These are phyloP conservation scores for Microcebus tavaratra DNA, from an alignment of 2,113 vertebrate genomes.

Conservation along the genomic window DNA sequence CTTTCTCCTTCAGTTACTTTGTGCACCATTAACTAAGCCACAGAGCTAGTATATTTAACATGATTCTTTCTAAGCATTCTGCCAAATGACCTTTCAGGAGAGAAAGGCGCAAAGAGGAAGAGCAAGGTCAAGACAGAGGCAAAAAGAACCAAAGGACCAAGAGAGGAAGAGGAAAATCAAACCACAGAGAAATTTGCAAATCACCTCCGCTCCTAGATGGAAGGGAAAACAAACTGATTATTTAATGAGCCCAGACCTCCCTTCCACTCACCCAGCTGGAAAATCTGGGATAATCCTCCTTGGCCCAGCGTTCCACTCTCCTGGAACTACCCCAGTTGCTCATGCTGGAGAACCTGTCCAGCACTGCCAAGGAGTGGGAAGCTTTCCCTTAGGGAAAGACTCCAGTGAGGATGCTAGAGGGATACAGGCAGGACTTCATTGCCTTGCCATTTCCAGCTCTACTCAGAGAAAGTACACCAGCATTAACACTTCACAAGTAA, in stretches of 20 bases:
- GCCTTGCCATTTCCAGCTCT: background rate
- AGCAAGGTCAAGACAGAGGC: background rate
- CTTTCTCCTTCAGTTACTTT: background rate
- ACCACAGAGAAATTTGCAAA: background rate
- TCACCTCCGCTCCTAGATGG: background rate
- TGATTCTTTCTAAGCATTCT: constrained; percentile 2
- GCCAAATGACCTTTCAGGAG: constrained; percentile 23
- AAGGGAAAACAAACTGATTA: background rate
- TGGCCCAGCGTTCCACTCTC: background rate
- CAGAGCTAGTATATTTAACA: background rate
- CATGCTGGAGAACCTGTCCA: background rate
- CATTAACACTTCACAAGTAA: background rate
- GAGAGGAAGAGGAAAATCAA: background rate
- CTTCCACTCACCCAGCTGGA: background rate
- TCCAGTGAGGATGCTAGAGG: background rate
- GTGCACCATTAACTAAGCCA: background rate
- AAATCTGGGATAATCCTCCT: background rate
- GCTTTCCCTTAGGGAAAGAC: background rate
- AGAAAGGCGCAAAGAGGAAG: background rate
- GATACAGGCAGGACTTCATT: background rate
- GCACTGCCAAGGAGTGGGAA: background rate
- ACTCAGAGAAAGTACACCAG: background rate
- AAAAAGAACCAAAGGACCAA: background rate
- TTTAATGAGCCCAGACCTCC: constrained; percentile 13
- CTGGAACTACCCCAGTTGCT: background rate